A percentile compares a stretch with the other conserved stretches of the same genome.
phyloP scores from a whole-genome alignment of 2,113 vertebrate species.

The Daboia siamensis region DNA sequence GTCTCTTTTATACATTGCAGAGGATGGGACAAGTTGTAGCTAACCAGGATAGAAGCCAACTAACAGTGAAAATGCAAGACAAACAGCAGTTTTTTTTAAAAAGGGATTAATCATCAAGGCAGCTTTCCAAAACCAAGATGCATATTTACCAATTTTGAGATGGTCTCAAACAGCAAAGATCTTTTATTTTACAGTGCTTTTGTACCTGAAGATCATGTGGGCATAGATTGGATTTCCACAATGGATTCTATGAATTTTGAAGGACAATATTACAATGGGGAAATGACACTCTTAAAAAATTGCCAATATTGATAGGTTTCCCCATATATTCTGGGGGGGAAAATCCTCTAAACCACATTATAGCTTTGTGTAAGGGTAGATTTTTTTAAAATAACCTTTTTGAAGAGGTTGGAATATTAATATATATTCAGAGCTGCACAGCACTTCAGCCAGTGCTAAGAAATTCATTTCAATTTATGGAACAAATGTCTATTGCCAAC shows the following conservation, averaged over 20 bases:
- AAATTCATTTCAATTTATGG: neutral
- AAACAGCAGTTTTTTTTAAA: neutral
- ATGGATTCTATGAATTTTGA: neutral
- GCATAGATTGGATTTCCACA: neutral
- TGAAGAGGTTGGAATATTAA: neutral
- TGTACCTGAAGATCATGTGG: neutral
- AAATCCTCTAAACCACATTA: neutral
- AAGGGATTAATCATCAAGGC: constrained; percentile 9
- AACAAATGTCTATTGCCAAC: neutral
- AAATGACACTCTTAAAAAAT: neutral
- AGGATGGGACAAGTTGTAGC: constrained; percentile 7
- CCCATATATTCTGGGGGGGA: neutral
- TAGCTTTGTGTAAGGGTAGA: neutral
- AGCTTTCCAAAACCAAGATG: neutral
- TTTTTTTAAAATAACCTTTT: neutral
- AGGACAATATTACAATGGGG: neutral
- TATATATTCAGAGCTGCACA: neutral
- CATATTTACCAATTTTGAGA: neutral
- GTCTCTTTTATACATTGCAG: neutral
- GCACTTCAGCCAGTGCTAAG: neutral
- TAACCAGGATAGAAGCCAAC: constrained; percentile 1
- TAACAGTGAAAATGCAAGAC: neutral
- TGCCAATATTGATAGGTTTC: neutral
- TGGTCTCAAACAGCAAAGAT: neutral
- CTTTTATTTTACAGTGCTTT: neutral